Percentiles rank a stretch among this genome's conserved stretches.
phyloP scores from a whole-genome alignment of 2,797 vertebrate genomes.

The Coregonus suidteri region DNA sequence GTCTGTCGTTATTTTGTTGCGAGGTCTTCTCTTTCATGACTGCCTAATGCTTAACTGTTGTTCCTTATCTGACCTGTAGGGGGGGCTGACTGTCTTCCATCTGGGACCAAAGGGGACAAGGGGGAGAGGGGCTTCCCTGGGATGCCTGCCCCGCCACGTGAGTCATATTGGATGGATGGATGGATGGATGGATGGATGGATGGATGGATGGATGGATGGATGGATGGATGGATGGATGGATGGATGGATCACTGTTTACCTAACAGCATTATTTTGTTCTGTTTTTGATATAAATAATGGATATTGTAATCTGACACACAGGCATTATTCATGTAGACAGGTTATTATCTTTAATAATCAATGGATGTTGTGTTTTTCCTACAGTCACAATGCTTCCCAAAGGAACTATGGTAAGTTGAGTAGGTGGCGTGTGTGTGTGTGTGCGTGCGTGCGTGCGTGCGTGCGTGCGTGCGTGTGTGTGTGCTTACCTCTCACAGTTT shows the following conservation, averaged over 20 bases:
- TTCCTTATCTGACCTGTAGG: slow-evolving; percentile 27
- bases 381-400: slow-evolving; percentile 40
- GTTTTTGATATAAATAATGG: neutral
- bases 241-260: neutral
- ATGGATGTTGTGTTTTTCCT: slow-evolving; percentile 17
- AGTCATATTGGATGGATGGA: slow-evolving; percentile 29
- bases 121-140: slow-evolving; percentile 87
- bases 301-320: no score
- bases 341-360: neutral
- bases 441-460: neutral
- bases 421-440: neutral
- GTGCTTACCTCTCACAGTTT: slow-evolving; percentile 14
- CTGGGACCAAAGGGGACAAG: slow-evolving; percentile 85
- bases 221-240: no score
- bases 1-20: no score
- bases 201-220: no score
- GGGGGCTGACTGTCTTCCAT: slow-evolving; percentile 64
- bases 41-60: neutral
- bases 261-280: neutral
- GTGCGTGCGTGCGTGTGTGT: slow-evolving; percentile 12
- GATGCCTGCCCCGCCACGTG: slow-evolving; percentile 71
- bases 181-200: neutral
- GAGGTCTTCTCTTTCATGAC: no score
- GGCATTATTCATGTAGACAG: neutral
- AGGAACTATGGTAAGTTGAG: slow-evolving; percentile 58